phyloP scores from a whole-genome alignment of 1,140 invertebrate species.

The Ceratina australensis region DNA sequence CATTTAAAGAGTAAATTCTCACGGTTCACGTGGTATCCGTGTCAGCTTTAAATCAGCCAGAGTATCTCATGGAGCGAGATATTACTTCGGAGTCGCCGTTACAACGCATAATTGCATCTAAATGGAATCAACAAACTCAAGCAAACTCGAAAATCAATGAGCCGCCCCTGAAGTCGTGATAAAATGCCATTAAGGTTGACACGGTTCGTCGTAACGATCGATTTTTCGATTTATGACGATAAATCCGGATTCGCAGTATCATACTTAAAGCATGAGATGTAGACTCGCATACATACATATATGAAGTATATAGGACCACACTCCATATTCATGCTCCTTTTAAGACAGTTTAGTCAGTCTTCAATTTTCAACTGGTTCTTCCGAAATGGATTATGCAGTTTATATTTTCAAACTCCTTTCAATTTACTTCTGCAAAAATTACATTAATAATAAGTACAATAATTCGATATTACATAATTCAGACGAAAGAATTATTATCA shows the following conservation, averaged over 20 bases:
- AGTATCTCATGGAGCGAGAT: neutral
- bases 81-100: neutral
- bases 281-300: too few species aligned
- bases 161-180: neutral
- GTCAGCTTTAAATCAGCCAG: neutral
- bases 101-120: constrained; percentile 21
- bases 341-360: too few species aligned
- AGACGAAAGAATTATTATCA: too few species aligned
- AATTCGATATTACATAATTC: too few species aligned
- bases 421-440: too few species aligned
- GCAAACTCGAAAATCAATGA: neutral
- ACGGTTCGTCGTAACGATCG: constrained; percentile 23
- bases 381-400: too few species aligned
- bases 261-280: neutral
- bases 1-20: neutral
- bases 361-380: too few species aligned
- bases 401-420: too few species aligned
- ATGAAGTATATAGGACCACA: too few species aligned
- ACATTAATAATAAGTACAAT: too few species aligned
- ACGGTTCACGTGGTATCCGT: neutral
- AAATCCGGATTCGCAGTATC: neutral
- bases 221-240: constrained; percentile 38
- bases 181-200: constrained; percentile 17
- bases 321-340: too few species aligned
- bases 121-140: constrained; percentile 34